Evolutionary conservation across 1,140 invertebrate species (phyloP).

Genomic region (Scaptomyza montana): DNA sequence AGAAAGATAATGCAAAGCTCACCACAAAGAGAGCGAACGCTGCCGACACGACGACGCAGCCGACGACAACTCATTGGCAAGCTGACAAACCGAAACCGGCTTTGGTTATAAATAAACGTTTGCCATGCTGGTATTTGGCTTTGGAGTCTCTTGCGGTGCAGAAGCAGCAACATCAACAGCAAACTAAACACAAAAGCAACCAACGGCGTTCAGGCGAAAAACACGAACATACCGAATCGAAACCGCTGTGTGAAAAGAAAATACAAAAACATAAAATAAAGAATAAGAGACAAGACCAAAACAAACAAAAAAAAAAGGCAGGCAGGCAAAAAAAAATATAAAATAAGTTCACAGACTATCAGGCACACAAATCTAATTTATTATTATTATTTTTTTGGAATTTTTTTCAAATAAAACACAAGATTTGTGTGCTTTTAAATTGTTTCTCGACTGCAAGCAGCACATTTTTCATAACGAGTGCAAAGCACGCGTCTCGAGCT

Average conservation of each 20-base stretch:
- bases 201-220: slow-evolving; percentile 47
- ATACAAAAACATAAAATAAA: slow-evolving; percentile 24
- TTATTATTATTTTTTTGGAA: slow-evolving; percentile 7
- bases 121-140: slow-evolving; percentile 64
- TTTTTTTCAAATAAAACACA: slow-evolving; percentile 12
- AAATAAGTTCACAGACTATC: slow-evolving; percentile 25
- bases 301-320: slow-evolving; percentile 19
- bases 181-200: slow-evolving; percentile 33
- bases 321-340: neutral
- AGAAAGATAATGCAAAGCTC: neutral
- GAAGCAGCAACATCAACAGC: slow-evolving; percentile 44
- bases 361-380: slow-evolving; percentile 27
- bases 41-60: slow-evolving; percentile 23
- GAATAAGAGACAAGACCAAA: slow-evolving; percentile 28
- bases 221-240: slow-evolving; percentile 44
- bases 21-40: slow-evolving; percentile 16
- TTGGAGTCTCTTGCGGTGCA: slow-evolving; percentile 63
- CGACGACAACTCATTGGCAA: slow-evolving; percentile 27
- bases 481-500: slow-evolving; percentile 23
- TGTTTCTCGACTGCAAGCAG: slow-evolving; percentile 5
- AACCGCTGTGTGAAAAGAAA: slow-evolving; percentile 57
- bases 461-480: slow-evolving; percentile 20
- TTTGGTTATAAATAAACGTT: slow-evolving; percentile 74
- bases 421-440: slow-evolving; percentile 10
- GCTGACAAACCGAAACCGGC: slow-evolving; percentile 68